Base-by-base conservation (phyloP, 2,888 invertebrate species). In the Herminia tarsipennalis region DNA sequence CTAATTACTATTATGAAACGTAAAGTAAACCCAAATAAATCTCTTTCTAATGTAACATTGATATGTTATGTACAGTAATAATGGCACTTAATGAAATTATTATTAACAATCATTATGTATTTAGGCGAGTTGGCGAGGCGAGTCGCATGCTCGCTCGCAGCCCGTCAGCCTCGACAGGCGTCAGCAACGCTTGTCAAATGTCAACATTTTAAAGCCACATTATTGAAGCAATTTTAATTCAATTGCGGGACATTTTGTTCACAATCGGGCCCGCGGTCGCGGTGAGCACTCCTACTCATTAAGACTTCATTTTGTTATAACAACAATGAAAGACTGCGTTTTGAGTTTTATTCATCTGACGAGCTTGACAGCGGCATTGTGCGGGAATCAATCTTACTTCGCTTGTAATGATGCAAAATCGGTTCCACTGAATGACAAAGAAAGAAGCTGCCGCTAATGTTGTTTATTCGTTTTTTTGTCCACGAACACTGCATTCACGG, bases 281-380 rank as follows among this genome's bases (percentile, higher is more conserved):
- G 42, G 42, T 46, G 32, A 44, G 42, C 43, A 70, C 78, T 76
- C 74, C 81, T 73, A 79, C 89, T 89, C 88, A 90, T 89, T 90
- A 88, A 76, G 83, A 76, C 88, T 90, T 88, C 83, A 89, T 89
- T 89, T 89, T 88, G 81, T 85, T 86, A 76, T 85, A 83, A 86
- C 86, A 87, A 90, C 87, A 89, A 90, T 86, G 73, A 70, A 53
- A 66, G 70, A 62, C 69, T 44, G 61, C 65, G 63, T 66, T 72
- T 73, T 57, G 73, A 75, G 70, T 73, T 84, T 82, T 79, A 84
- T 84, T 84, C 83, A 74, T 73, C 73, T 71, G 67, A 71, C 59
- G 73, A 75, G 69, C 76, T 79, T 84, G 88, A 87, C 89, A 79
- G 82, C 75, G 62, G 52, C 76, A 81, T 88, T 89, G 88, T 89